Conservation (phyloP, 1,140 invertebrate genomes). For the Sycophaga agraensis region DNA sequence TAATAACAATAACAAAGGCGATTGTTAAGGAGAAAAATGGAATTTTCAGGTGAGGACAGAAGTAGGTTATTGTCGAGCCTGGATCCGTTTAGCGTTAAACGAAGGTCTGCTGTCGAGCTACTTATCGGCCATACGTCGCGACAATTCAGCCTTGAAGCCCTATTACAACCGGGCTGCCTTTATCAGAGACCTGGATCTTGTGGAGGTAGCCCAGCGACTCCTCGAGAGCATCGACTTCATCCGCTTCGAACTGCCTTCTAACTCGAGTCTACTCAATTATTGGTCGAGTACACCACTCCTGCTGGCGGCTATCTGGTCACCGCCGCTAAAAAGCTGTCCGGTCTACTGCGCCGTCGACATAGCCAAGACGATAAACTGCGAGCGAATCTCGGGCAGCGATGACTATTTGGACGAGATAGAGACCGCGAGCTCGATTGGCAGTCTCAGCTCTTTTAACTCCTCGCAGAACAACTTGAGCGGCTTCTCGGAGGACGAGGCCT, state of each 20-base stretch:
- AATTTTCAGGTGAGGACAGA: conserved; percentile 71
- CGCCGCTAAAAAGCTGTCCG: conserved; percentile 71
- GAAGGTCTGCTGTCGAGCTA: conserved; percentile 86
- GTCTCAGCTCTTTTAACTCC: conserved; percentile 48
- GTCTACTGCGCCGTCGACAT: conserved; percentile 70
- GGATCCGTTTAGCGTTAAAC: conserved; percentile 86
- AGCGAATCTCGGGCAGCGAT: conserved; percentile 49
- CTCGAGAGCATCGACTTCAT: conserved; percentile 78
- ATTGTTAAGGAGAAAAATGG: too few relatives aligned
- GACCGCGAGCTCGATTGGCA: conserved; percentile 50
- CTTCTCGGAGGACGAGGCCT: conserved; percentile 63
- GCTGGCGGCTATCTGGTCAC: conserved; percentile 81
- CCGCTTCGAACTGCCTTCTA: conserved; percentile 80
- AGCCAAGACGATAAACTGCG: conserved; percentile 65
- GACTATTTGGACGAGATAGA: conserved; percentile 45
- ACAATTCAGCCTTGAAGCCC: conserved; percentile 70
- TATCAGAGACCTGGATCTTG: conserved; percentile 74
- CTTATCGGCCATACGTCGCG: conserved; percentile 72
- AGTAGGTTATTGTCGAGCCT: conserved; percentile 86
- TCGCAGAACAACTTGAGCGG: conserved; percentile 45
- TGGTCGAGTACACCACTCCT: conserved; percentile 85
- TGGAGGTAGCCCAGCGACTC: conserved; percentile 75
- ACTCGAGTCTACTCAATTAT: conserved; percentile 84
- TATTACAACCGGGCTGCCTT: conserved; percentile 80
- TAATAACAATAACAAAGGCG: too few relatives aligned